Conservation (phyloP, 2,113 vertebrate genomes). For the Rhinolophus sinicus region DNA sequence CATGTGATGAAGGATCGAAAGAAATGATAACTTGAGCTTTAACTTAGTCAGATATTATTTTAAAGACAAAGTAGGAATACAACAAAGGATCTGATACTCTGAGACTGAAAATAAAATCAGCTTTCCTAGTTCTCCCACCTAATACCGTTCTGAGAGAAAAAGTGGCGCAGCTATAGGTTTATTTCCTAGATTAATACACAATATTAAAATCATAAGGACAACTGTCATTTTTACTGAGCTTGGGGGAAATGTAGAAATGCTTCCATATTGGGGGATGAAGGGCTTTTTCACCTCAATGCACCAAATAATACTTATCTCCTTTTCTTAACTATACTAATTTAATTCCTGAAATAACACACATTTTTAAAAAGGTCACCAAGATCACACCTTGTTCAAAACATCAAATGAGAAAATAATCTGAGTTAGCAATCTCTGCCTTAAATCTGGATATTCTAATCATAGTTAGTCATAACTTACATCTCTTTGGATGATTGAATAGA, state of each 20-base stretch:
- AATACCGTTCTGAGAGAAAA: neutral
- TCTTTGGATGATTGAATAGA: neutral
- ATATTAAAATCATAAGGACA: neutral
- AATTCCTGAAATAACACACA: constrained; percentile 10
- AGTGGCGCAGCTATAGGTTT: neutral
- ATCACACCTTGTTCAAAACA: constrained; percentile 42
- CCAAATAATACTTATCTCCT: constrained; percentile 17
- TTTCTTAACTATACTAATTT: constrained; percentile 42
- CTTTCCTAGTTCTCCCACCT: neutral
- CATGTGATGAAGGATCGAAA: neutral
- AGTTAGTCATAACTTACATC: neutral
- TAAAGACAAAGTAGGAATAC: constrained; percentile 8
- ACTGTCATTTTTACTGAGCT: neutral
- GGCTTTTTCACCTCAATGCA: neutral
- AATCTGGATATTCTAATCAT: neutral
- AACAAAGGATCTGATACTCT: constrained; percentile 8
- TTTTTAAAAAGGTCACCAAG: constrained; percentile 18
- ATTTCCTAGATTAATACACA: neutral
- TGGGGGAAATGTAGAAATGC: constrained; percentile 1
- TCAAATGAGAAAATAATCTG: constrained; percentile 36
- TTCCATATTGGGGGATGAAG: neutral
- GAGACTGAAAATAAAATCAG: constrained; percentile 30
- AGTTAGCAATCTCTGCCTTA: constrained; percentile 34
- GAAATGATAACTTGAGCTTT: neutral
- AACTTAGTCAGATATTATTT: neutral